Evolutionary conservation across 2,888 invertebrate genomes (phyloP), one percentile per base, ranked within the genome.

Genomic region (Ochlodes sylvanus): DNA sequence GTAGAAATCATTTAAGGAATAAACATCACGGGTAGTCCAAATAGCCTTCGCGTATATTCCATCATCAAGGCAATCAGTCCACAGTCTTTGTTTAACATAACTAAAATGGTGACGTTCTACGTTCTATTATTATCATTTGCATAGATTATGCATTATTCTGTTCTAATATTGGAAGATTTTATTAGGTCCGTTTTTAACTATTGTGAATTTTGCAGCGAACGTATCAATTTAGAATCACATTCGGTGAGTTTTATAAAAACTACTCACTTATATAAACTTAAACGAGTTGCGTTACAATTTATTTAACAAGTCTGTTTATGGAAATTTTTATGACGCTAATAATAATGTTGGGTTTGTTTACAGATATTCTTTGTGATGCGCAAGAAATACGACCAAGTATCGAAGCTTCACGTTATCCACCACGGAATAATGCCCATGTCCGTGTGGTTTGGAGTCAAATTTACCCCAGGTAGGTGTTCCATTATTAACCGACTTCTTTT

Each of bases 351-450:
- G 6, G 6, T 19, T 54, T 15, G 0, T 41, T 90, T 90, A 1
- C 90, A 95, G 95, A 89, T 98, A 83, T 98, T 99, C 94, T 99
- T 99, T 93, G 96, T 99, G 70, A 93, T 98, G 93, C 95, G 98
- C 68, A 99, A 99, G 94, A 98, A 99, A 88, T 96, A 96, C 86
- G 96, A 97, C 86, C 98, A 99, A 82, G 96, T 98, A 71, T 97
- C 98, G 60, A 97, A 97, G 21, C 94, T 99, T 44, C 98, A 99
- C 85, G 98, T 99, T 60, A 98, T 98, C 77, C 98, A 99, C 87
- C 98, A 99, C 83, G 98, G 98, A 56, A 96, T 97, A 74, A 98
- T 99, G 98, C 98, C 98, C 5, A 95, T 98, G 87, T 98, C 98
- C 9, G 98, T 97, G 68, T 98, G 98, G 98, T 97, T 97, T 87